Percentiles rank a stretch among this genome's conserved stretches.
phyloP scores from a whole-genome alignment of 2,888 invertebrate species.

The Mythimna ferrago region DNA sequence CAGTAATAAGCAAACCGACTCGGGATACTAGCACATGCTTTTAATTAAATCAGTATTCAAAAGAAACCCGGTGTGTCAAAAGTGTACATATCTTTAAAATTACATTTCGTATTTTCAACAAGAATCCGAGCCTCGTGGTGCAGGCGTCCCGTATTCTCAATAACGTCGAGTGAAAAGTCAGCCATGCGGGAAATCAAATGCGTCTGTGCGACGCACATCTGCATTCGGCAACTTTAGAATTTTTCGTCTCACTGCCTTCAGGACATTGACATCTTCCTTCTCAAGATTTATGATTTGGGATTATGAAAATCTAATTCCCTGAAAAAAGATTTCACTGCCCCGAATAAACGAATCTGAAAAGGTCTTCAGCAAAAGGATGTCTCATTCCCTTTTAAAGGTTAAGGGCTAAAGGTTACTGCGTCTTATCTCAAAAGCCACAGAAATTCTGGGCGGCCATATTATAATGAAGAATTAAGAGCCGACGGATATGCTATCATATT shows the following conservation, averaged over 20 bases:
- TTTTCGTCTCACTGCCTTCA: slow-evolving; percentile 19
- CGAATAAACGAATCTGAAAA: slow-evolving; percentile 25
- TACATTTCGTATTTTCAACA: slow-evolving; percentile 19
- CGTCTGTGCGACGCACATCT: slow-evolving; percentile 33
- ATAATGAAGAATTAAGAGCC: slow-evolving; percentile 41
- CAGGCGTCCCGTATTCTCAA: slow-evolving; percentile 45
- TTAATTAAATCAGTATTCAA: slow-evolving; percentile 14
- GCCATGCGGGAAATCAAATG: slow-evolving; percentile 58
- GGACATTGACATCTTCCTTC: slow-evolving; percentile 4
- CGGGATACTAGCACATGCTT: not conserved
- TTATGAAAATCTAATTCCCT: slow-evolving; percentile 22
- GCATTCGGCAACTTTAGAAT: slow-evolving; percentile 29
- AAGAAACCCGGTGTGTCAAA: slow-evolving; percentile 14
- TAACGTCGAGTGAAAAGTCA: slow-evolving; percentile 48
- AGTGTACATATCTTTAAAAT: slow-evolving; percentile 15
- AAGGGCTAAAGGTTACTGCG: slow-evolving; percentile 2
- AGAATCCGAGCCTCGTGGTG: slow-evolving; percentile 27
- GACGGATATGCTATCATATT: slow-evolving; percentile 54
- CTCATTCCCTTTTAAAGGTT: slow-evolving; percentile 33
- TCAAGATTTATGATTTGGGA: not conserved
- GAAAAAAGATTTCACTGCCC: slow-evolving; percentile 7
- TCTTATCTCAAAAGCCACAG: slow-evolving; percentile 29
- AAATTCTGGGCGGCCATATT: slow-evolving; percentile 22
- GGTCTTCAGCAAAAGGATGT: slow-evolving; percentile 12
- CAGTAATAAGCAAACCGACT: no score